Base-by-base conservation (phyloP, 2,888 invertebrate species). In the Ephialtes manifestator region DNA sequence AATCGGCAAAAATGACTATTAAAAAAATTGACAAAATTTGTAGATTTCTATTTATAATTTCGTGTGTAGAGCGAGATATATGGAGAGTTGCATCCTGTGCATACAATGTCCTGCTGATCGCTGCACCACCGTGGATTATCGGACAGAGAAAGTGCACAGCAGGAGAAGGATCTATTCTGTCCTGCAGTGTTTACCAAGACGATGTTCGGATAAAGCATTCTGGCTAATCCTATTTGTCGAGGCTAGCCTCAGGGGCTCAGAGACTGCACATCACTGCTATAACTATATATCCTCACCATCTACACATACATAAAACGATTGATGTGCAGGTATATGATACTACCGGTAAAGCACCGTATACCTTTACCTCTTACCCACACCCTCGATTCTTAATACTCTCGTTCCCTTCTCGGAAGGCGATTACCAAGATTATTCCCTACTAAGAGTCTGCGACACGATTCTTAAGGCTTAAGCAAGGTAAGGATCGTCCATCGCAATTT, bases 391-490 rank as follows among this genome's bases (percentile, higher is more conserved):
- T 67, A 68, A 81, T 75, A 68, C 71, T 68, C 67, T 51, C 55
- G 65, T 63, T 78, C 86, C 81, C 75, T 86, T 87, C 87, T 81
- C 24, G 35, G 86, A 89, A 90, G 82, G 71, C 85, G 87, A 87
- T 86, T 88, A 88, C 88, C 85, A 80, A 86, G 87, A 89, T 90
- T 89, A 90, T 84, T 83, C 78, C 79, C 60, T 58, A 68, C 81
- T 86, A 51, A 65, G 55, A 70, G 53, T 74, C 68, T 80, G 53
- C 80, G 24, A 71, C 75, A 67, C 65, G 80, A 60, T 80, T 58
- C 80, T 82, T 18, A 31, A 13, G 31, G 43, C 46, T 53, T 20
- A 4, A 48, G 67, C 51, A 28, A 46, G 18, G 60, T 46, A 58
- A 1, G 55, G 55, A 58, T 58, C 28, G 24, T 51, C 51, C 51